Conservation (phyloP, 2,113 vertebrate species). For the Datnioides undecimradiatus region DNA sequence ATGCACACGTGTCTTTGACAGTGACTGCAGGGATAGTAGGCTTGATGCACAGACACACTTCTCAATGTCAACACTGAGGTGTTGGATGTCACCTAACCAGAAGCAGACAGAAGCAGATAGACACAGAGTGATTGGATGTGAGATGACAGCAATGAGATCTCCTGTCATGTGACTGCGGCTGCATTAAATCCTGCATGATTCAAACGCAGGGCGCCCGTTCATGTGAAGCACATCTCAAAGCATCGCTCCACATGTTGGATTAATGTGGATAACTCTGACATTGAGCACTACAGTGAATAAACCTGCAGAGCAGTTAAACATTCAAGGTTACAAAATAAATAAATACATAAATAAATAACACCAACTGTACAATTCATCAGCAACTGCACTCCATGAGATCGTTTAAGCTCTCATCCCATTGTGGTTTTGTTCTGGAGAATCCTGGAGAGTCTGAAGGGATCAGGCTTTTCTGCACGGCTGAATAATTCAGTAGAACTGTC, state of each 20-base stretch:
- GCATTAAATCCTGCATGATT: conserved; percentile 51
- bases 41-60: conserved; percentile 54
- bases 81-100: conserved; percentile 57
- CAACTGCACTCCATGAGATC: background rate
- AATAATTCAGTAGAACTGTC: conserved; percentile 69
- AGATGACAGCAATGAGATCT: conserved; percentile 53
- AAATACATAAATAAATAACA: background rate
- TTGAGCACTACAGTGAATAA: background rate
- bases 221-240: background rate
- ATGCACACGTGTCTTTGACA: conserved; percentile 54
- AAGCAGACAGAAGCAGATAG: conserved; percentile 24
- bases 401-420: background rate
- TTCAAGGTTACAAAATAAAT: background rate
- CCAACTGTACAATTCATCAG: background rate
- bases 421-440: conserved; percentile 32
- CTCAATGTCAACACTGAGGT: conserved; percentile 65
- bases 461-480: conserved; percentile 46
- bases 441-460: conserved; percentile 36
- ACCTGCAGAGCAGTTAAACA: background rate
- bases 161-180: conserved; percentile 37
- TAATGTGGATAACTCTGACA: conserved; percentile 11
- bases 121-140: conserved; percentile 42
- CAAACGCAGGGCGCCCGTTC: conserved; percentile 12
- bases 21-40: conserved; percentile 41
- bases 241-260: conserved; percentile 1